phyloP scores from a whole-genome alignment of 1,140 invertebrate genomes.

The Listronotus bonariensis region DNA sequence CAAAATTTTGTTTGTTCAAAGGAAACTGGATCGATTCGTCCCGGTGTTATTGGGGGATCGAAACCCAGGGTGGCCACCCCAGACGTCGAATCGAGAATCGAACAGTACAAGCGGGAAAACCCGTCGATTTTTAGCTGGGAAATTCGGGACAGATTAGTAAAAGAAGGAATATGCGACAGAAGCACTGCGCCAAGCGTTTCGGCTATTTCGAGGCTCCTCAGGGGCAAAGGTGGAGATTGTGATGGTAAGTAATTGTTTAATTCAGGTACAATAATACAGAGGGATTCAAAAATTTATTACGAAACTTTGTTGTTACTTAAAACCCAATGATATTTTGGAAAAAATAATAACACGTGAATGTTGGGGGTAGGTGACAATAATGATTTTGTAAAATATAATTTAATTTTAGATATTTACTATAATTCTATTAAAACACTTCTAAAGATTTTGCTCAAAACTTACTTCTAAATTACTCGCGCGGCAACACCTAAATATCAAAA shows the following conservation, averaged over 20 bases:
- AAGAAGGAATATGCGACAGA: slow-evolving; percentile 81
- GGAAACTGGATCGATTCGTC: slow-evolving; percentile 82
- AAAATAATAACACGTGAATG: too few relatives aligned
- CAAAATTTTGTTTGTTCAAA: slow-evolving; percentile 55
- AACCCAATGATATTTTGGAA: too few relatives aligned
- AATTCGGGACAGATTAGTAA: slow-evolving; percentile 82
- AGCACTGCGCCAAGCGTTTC: slow-evolving; percentile 81
- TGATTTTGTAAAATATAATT: too few relatives aligned
- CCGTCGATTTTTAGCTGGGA: slow-evolving; percentile 92
- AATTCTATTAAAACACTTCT: too few relatives aligned
- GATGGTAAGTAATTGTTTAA: slow-evolving; percentile 47
- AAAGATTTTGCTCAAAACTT: too few relatives aligned
- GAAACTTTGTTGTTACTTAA: too few relatives aligned
- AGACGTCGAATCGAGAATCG: slow-evolving; percentile 81
- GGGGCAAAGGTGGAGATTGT: slow-evolving; percentile 71
- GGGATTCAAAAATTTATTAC: too few relatives aligned
- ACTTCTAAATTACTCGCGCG: too few relatives aligned
- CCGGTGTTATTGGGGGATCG: slow-evolving; percentile 79
- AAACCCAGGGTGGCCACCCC: slow-evolving; percentile 79
- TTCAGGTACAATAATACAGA: too few relatives aligned
- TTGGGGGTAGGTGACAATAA: too few relatives aligned
- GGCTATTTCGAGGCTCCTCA: slow-evolving; percentile 81
- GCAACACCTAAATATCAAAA: too few relatives aligned
- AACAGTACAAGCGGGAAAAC: slow-evolving; percentile 85
- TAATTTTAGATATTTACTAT: too few relatives aligned